Evolutionary conservation across 2,888 invertebrate species (phyloP), one percentile per base, ranked within the genome.

Genomic region (Tiliacea citrago): DNA sequence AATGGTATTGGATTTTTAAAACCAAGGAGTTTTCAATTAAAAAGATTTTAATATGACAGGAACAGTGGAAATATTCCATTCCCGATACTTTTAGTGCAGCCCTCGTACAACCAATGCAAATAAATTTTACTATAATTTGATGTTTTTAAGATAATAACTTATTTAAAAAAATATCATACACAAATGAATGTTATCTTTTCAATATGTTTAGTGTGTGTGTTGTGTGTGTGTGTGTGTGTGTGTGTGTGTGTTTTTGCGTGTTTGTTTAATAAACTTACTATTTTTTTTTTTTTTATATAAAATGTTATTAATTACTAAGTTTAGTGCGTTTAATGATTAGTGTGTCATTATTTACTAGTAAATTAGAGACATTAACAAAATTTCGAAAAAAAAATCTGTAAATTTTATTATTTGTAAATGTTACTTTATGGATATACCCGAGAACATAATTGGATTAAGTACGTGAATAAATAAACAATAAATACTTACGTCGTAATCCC

Each of bases 401-500:
- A 24, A 3, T 57, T 47, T 71, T 24, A n/a, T 35, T 7, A 63
- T 55, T n/a, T 13, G 0, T 29, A 24, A 21, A 6, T 13, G 24
- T 60, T 18, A 13, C 29, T n/a, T 18, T 42, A 24, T 3, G 0
- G 3, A 29, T 57, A 39, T 21, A 49, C 3, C 16, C 8, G 7
- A 10, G 12, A 21, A 21, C 21, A 9, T 0, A 24, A 16, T 29
- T 13, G 2, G 4, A 21, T n/a, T 55, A 61, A 55, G 7, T 42
- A 60, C 0, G 3, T n/a, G n/a, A 67, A 47, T 35, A 35, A 77
- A 62, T 35, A 73, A 81, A 73, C 16, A 84, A 55, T n/a, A 8
- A 79, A 68, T 92, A 96, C 96, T 96, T 88, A 96, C 96, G 93
- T 68, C 93, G 89, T 70, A 95, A 88, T 79, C 94, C 93, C 82